Evolutionary conservation across 2,113 vertebrate genomes (phyloP).

Genomic region (Xenopus borealis): DNA sequence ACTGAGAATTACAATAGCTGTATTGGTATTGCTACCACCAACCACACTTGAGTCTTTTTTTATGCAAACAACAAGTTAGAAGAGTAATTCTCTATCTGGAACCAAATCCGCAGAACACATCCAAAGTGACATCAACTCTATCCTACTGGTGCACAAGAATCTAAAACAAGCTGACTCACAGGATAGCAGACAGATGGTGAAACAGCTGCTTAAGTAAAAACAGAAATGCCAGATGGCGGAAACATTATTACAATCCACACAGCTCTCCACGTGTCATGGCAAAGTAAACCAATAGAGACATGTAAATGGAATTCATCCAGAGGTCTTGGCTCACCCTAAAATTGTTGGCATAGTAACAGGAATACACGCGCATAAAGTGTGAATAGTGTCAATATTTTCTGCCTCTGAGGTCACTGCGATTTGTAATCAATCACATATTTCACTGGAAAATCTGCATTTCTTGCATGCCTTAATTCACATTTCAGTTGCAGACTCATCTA

Average conservation of each 20-base stretch:
- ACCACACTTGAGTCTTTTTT: neutral
- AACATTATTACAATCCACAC: constrained; percentile 35
- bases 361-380: constrained; percentile 29
- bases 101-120: constrained; percentile 9
- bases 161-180: constrained; percentile 39
- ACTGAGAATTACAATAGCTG: neutral
- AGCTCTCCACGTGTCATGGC: constrained; percentile 30
- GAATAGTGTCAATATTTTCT: constrained; percentile 1
- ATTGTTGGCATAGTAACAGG: constrained; percentile 29
- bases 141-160: constrained; percentile 20
- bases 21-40: neutral
- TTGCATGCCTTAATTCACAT: neutral
- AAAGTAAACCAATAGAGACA: constrained; percentile 39
- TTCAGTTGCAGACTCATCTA: neutral
- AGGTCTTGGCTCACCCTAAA: constrained; percentile 19
- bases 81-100: constrained; percentile 8
- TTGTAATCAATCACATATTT: neutral
- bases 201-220: constrained; percentile 41
- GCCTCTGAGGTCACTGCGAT: neutral
- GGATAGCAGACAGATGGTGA: constrained; percentile 37
- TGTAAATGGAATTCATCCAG: constrained; percentile 37
- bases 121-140: constrained; percentile 22
- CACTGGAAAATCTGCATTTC: neutral
- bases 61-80: neutral
- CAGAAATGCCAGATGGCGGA: constrained; percentile 31